Base-by-base conservation (phyloP, 2,113 vertebrate species). In the Xiphophorus couchianus region DNA sequence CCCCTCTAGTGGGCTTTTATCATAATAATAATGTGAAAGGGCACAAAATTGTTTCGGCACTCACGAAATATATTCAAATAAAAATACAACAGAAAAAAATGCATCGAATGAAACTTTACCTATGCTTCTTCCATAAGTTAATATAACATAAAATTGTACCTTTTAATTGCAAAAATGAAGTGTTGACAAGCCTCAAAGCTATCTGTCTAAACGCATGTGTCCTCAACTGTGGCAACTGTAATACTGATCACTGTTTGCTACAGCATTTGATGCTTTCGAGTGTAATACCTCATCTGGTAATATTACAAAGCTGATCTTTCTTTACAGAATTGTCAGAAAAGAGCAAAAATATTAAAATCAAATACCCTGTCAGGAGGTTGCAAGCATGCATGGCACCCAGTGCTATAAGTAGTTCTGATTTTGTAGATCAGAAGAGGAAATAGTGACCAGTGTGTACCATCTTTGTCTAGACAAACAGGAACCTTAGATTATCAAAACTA, bases 1-100 rank as follows among this genome's bases (percentile, higher is more conserved):
- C 90, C 88, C 69, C 91, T 91, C 91, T 91, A 89, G 91, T 92
- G 93, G 91, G 65, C 64, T 83, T 65, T 82, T 81, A 83, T 6
- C 80, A 74, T 85, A 84, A 78, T 58, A 69, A 31, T 65, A 60
- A 82, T 27, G 15, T 28, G 17, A 54, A 60, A 13, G 75, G 81
- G 42, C 19, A 19, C 82, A 80, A 76, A 73, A 85, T 71, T 84
- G 78, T 66, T 89, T 84, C 61, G 2, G 29, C 31, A 48, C 44
- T 48, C 64, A 82, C 77, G 79, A 77, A 80, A 86, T 69, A 87
- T 80, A 77, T 54, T 60, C 13, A 19, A 42, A 58, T 66, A 1
- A 22, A 31, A 73, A 30, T 30, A 14, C 42, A 28, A 85, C 90
- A 89, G 19, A 74, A 78, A 48, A 42, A 42, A 73, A 81, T 77